A percentile compares a stretch with the other conserved stretches of the same genome.
Evolutionary conservation across 2,888 invertebrate species (phyloP).

Genomic region (Sisyra terminalis): DNA sequence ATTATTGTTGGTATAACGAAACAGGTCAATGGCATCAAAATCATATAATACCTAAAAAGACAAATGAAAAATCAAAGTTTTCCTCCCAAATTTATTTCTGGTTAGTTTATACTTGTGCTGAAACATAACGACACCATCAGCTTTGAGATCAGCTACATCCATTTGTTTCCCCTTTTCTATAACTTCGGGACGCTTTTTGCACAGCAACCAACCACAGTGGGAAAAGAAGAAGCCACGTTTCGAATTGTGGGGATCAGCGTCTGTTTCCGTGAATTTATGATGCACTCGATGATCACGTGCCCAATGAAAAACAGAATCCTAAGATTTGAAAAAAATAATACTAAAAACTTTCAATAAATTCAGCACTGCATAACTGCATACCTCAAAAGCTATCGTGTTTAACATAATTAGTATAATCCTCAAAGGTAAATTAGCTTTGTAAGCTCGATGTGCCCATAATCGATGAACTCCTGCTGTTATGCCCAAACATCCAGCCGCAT

Average conservation of each 20-base stretch:
- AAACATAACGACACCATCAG: slow-evolving; percentile 25
- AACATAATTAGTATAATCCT: slow-evolving; percentile 60
- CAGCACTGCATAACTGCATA: no score
- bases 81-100: slow-evolving; percentile 69
- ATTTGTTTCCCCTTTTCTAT: slow-evolving; percentile 22
- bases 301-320: slow-evolving; percentile 28
- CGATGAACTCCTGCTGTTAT: slow-evolving; percentile 96
- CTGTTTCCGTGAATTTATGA: slow-evolving; percentile 27
- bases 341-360: no score
- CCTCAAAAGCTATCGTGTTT: slow-evolving; percentile 51
- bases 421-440: slow-evolving; percentile 78
- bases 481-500: slow-evolving; percentile 68
- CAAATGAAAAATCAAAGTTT: slow-evolving; percentile 25
- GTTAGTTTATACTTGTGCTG: slow-evolving; percentile 51
- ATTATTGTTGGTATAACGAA: slow-evolving; percentile 32
- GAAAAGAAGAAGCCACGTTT: slow-evolving; percentile 32
- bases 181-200: slow-evolving; percentile 23
- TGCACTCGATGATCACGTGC: slow-evolving; percentile 26
- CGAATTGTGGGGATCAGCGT: slow-evolving; percentile 27
- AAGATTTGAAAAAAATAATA: background rate
- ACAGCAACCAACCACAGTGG: slow-evolving; percentile 33
- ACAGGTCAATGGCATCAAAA: slow-evolving; percentile 2
- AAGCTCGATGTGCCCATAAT: slow-evolving; percentile 85
- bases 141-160: slow-evolving; percentile 25
- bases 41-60: slow-evolving; percentile 6